These are phyloP conservation scores for Choreutis nemorana DNA, from an alignment of 2,888 invertebrate genomes.

Conservation along the genomic window DNA sequence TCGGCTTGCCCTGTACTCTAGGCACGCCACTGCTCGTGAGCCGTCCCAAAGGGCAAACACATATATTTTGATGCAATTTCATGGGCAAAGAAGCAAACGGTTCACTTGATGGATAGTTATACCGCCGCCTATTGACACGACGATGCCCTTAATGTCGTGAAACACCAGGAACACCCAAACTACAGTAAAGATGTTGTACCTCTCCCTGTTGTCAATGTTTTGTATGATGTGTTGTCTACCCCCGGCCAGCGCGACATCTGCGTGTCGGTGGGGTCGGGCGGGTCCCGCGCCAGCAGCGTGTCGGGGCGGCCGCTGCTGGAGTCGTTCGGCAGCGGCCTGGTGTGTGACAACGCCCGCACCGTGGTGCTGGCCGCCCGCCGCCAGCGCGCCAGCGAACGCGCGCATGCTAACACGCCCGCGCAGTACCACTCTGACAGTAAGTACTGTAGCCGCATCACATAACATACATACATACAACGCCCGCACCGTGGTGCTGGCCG, in stretches of 20 bases:
- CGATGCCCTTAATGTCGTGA: too few relatives aligned
- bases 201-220: too few relatives aligned
- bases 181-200: too few relatives aligned
- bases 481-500: slow-evolving; percentile 13
- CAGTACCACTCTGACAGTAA: slow-evolving; percentile 73
- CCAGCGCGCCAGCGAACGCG: slow-evolving; percentile 28
- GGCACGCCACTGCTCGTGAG: too few relatives aligned
- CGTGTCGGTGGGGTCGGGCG: slow-evolving; percentile 14
- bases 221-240: too few relatives aligned
- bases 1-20: too few relatives aligned
- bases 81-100: too few relatives aligned
- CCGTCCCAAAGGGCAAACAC: too few relatives aligned
- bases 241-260: slow-evolving; percentile 24
- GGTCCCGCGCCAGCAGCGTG: slow-evolving; percentile 12
- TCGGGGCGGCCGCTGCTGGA: slow-evolving; percentile 41
- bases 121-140: too few relatives aligned
- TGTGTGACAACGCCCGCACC: slow-evolving; percentile 79
- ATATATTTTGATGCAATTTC: too few relatives aligned
- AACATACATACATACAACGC: neutral
- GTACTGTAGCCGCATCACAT: slow-evolving; percentile 37
- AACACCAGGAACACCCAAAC: too few relatives aligned
- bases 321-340: slow-evolving; percentile 77
- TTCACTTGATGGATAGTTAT: too few relatives aligned
- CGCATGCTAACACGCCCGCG: slow-evolving; percentile 21
- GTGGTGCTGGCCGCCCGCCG: slow-evolving; percentile 67